These are phyloP conservation scores for Ctenomys sociabilis DNA, from an alignment of 2,113 vertebrate genomes.

Conservation along the genomic window DNA sequence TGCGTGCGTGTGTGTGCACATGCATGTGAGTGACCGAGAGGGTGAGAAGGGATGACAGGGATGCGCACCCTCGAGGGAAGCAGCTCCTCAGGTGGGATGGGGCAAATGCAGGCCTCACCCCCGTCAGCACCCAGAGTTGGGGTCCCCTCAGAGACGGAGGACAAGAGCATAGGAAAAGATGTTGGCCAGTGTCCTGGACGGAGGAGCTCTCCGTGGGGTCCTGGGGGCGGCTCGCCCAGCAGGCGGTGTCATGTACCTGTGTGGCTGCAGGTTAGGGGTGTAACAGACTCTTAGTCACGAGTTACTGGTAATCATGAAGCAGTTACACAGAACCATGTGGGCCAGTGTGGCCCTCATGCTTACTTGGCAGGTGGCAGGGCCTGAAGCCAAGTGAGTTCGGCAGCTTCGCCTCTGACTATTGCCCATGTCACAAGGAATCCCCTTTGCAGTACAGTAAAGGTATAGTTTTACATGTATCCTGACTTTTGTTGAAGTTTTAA, in stretches of 20 bases:
- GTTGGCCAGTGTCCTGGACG: conserved; percentile 80
- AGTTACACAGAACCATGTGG: conserved; percentile 85
- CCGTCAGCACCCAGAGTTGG: conserved; percentile 66
- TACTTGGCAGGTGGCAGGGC: conserved; percentile 87
- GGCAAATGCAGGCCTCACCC: conserved; percentile 80
- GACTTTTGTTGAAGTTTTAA: conserved; percentile 88
- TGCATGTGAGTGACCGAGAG: conserved; percentile 68
- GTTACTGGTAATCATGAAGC: conserved; percentile 90
- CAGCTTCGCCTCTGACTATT: conserved; percentile 89
- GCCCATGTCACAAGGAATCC: conserved; percentile 87
- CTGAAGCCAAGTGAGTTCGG: conserved; percentile 88
- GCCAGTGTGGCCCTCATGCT: conserved; percentile 68
- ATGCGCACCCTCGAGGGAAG: conserved; percentile 59
- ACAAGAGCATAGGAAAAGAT: conserved; percentile 82
- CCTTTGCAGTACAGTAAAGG: conserved; percentile 89
- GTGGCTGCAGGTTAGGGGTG: conserved; percentile 89
- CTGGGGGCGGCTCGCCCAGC: conserved; percentile 89
- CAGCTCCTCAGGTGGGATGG: conserved; percentile 79
- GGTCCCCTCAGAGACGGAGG: conserved; percentile 81
- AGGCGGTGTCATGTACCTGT: conserved; percentile 88
- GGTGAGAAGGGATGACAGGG: conserved; percentile 31
- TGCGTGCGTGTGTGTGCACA: not conserved
- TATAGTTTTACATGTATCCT: conserved; percentile 88
- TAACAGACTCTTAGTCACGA: conserved; percentile 91
- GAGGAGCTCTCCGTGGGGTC: conserved; percentile 86